Conservation (phyloP, 2,113 vertebrate species). For the Lepus americanus region DNA sequence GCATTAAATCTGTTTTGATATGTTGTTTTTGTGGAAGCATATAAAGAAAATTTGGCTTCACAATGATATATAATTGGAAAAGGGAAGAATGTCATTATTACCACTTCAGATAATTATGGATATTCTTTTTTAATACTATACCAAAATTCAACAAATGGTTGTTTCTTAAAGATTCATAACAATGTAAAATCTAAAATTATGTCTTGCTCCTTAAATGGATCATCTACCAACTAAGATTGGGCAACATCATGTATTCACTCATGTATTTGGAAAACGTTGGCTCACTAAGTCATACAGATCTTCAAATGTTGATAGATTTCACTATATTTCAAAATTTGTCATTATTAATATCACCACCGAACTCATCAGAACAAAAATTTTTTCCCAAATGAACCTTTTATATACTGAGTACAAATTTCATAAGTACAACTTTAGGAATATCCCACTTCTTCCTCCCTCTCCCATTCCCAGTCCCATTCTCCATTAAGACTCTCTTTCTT, state of each 20-base stretch:
- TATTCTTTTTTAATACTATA: constrained; percentile 47
- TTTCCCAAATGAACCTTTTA: too few species aligned
- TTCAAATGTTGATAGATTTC: constrained; percentile 26
- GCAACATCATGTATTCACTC: neutral
- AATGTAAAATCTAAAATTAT: constrained; percentile 29
- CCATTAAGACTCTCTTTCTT: too few species aligned
- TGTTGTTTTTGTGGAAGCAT: constrained; percentile 27
- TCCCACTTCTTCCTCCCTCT: too few species aligned
- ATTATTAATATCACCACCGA: constrained; percentile 9
- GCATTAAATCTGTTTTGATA: constrained; percentile 9
- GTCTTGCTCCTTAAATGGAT: neutral
- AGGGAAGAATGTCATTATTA: neutral
- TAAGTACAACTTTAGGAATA: too few species aligned
- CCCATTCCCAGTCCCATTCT: too few species aligned
- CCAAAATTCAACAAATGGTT: constrained; percentile 26
- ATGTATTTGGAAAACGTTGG: neutral
- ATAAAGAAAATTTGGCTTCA: neutral
- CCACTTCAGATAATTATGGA: neutral
- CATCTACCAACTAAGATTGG: neutral
- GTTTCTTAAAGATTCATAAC: constrained; percentile 13
- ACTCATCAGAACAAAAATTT: constrained; percentile 30
- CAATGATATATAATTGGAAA: neutral
- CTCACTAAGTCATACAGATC: neutral
- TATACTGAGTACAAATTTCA: too few species aligned
- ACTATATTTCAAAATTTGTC: neutral